Evolutionary conservation across 2,113 vertebrate species (phyloP), one percentile per base, ranked within the genome.

Genomic region (Octodon degus): DNA sequence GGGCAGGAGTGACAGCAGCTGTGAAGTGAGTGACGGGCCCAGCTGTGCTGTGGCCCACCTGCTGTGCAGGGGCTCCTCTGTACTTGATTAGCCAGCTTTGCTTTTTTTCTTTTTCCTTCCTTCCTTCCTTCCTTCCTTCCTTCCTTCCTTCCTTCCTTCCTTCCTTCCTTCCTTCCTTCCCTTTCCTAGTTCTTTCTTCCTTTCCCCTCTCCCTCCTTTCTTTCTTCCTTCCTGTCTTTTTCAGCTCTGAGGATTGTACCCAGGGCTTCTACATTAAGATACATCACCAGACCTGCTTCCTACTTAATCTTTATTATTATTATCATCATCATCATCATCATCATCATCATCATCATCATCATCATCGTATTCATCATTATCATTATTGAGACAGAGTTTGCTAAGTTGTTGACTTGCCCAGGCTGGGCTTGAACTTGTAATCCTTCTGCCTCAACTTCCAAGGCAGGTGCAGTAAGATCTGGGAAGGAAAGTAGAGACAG

Each of bases 1-100:
- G 0, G 32, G 43, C 2, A 14, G 58, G n/a, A 85, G 32, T 25
- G n/a, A 76, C 4, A 4, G 53, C 40, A 70, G 47, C 34, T 1
- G 0, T 4, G 67, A 43, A 3, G 0, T 6, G 72, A 43, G 2
- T 3, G 27, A 0, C 62, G 30, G 60, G 53, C 27, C 20, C 14
- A 1, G n/a, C 32, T 32, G 2, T 1, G 8, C 85, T 24, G 14
- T 80, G 43, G 85, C 65, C 47, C 27, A 13, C 24, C 77, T 50
- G 30, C 53, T 80, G 24, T 50, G 37, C 55, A n/a, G 30, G 5
- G 50, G n/a, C 58, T 62, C 0, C 0, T 65, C 50, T 82, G 34
- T 9, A n/a, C 50, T 79, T 43, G n/a, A 87, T 47, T 27, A 47
- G 40, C 81, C 81, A 84, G 81, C 19, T 13, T 63, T 5, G 9